Conservation (phyloP, 2,113 vertebrate genomes). For the Oreochromis spilurus region DNA sequence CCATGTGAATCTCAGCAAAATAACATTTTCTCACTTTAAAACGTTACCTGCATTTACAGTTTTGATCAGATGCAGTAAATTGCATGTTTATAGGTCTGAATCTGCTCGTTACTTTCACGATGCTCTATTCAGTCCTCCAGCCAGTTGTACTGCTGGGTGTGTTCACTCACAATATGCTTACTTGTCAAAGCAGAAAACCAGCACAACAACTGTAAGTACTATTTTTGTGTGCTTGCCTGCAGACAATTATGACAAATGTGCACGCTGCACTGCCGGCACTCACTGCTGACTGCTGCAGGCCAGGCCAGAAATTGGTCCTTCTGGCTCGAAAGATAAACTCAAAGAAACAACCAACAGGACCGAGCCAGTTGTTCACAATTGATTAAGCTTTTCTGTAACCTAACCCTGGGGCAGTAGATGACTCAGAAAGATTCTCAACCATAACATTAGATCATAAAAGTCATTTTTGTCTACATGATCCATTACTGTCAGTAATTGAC, state of each 20-base stretch:
- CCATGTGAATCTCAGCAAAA: background rate
- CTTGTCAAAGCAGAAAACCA: conserved; percentile 39
- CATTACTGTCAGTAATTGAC: conserved; percentile 12
- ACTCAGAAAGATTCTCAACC: background rate
- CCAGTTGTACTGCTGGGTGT: background rate
- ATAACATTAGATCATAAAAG: background rate
- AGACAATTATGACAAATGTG: conserved; percentile 59
- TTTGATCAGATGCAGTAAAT: background rate
- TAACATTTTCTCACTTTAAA: background rate
- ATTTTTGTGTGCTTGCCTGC: conserved; percentile 35
- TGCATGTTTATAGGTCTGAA: background rate
- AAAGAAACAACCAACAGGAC: conserved; percentile 16
- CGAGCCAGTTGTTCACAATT: background rate
- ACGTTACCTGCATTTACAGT: background rate
- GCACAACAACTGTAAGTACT: conserved; percentile 40
- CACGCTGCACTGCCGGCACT: conserved; percentile 8
- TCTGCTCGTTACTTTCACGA: background rate
- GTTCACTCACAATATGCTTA: conserved; percentile 10
- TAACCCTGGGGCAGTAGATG: conserved; percentile 7
- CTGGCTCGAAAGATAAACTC: conserved; percentile 44
- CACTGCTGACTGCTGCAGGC: conserved; percentile 23
- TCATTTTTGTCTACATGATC: conserved; percentile 13
- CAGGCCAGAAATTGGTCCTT: conserved; percentile 20
- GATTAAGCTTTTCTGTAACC: conserved; percentile 28
- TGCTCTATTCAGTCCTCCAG: background rate